Conservation (phyloP, 1,140 invertebrate genomes). For the Caenorhabditis inopinata region DNA sequence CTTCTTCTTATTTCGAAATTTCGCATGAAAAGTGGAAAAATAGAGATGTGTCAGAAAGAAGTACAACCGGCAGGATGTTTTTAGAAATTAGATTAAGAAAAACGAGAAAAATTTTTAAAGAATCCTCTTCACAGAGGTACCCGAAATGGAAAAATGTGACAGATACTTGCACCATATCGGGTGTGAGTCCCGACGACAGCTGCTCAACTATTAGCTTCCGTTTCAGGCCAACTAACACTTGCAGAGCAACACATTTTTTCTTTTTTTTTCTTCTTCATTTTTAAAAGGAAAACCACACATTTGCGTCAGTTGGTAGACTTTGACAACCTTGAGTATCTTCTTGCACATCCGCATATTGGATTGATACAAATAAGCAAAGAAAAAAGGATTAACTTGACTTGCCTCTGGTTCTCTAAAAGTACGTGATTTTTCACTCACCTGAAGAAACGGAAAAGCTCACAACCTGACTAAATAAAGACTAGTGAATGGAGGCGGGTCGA, state of each 20-base stretch:
- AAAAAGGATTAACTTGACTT: neutral
- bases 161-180: neutral
- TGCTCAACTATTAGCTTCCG: neutral
- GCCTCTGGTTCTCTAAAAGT: too few relatives aligned
- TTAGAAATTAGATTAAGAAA: constrained; percentile 28
- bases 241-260: neutral
- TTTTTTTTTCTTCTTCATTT: too few relatives aligned
- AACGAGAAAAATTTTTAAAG: constrained; percentile 7
- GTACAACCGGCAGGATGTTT: constrained; percentile 20
- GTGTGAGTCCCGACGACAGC: neutral
- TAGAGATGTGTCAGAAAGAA: neutral
- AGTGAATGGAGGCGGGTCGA: too few relatives aligned
- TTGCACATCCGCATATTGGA: neutral
- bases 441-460: too few relatives aligned
- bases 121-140: neutral
- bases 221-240: neutral
- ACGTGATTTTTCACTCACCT: too few relatives aligned
- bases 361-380: neutral
- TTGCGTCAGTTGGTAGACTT: neutral
- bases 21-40: neutral
- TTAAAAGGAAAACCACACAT: neutral
- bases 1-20: too few relatives aligned
- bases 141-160: neutral
- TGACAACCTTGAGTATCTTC: neutral
- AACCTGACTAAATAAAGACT: too few relatives aligned